phyloP scores from a whole-genome alignment of 2,797 vertebrate genomes.

The Enteromius argenteus region DNA sequence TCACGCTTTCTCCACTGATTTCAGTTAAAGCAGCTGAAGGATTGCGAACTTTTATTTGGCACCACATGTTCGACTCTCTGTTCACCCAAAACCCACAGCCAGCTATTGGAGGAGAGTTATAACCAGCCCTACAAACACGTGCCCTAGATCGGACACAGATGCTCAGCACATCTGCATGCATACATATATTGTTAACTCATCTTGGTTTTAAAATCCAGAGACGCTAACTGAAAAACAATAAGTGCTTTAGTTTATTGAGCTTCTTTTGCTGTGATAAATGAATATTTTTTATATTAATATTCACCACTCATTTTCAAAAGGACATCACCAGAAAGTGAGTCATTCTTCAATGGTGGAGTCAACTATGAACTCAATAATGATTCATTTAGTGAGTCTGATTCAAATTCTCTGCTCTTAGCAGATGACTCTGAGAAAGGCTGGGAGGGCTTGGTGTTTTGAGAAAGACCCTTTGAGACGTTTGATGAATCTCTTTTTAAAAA shows the following conservation, averaged over 20 bases:
- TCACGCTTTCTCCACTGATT: neutral
- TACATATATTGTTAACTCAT: neutral
- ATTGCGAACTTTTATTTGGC: conserved; percentile 18
- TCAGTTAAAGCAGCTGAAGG: neutral
- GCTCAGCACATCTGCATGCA: neutral
- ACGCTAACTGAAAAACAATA: neutral
- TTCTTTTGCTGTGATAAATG: neutral
- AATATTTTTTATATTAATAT: neutral
- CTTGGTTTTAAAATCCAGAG: neutral
- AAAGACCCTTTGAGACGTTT: neutral
- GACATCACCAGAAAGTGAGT: neutral
- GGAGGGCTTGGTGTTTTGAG: neutral
- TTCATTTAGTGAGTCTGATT: neutral
- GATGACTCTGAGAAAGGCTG: neutral
- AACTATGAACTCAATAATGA: neutral
- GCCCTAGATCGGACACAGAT: conserved; percentile 14
- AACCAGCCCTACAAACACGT: neutral
- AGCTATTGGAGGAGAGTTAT: conserved; percentile 3
- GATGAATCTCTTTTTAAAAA: neutral
- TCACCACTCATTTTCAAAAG: neutral
- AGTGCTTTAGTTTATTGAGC: neutral
- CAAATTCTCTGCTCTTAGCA: neutral
- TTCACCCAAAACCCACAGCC: neutral
- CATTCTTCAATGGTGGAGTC: neutral
- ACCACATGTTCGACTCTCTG: conserved; percentile 3